Evolutionary conservation across 2,113 vertebrate species (phyloP).

Genomic region (Alectura lathami): DNA sequence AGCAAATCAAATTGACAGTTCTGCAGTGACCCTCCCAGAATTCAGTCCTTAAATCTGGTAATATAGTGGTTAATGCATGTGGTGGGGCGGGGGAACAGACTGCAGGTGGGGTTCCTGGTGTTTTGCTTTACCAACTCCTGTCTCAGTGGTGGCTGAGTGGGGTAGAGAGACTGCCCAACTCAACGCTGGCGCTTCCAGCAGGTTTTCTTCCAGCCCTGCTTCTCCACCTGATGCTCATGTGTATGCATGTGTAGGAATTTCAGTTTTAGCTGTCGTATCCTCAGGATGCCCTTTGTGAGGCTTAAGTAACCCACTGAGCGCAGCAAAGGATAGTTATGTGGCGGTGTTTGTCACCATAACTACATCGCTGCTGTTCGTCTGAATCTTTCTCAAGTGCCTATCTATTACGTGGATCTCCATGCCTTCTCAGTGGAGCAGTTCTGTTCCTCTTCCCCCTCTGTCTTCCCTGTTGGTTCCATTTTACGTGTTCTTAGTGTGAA

Average conservation of each 20-base stretch:
- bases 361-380: background rate
- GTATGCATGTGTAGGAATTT: background rate
- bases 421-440: background rate
- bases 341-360: background rate
- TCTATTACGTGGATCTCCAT: conserved; percentile 5
- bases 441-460: background rate
- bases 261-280: background rate
- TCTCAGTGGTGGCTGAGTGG: background rate
- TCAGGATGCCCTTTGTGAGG: background rate
- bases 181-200: background rate
- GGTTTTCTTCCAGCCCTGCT: accelerated
- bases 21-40: background rate
- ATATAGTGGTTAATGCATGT: background rate
- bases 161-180: background rate
- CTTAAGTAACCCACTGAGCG: background rate
- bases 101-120: background rate
- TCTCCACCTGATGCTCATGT: background rate
- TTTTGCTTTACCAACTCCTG: background rate
- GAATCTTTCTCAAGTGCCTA: background rate
- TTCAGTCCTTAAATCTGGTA: background rate
- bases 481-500: background rate
- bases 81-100: background rate
- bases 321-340: background rate
- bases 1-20: background rate
- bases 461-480: background rate